Conservation (phyloP, 2,888 invertebrate genomes). For the Cryptocephalus primarius region DNA sequence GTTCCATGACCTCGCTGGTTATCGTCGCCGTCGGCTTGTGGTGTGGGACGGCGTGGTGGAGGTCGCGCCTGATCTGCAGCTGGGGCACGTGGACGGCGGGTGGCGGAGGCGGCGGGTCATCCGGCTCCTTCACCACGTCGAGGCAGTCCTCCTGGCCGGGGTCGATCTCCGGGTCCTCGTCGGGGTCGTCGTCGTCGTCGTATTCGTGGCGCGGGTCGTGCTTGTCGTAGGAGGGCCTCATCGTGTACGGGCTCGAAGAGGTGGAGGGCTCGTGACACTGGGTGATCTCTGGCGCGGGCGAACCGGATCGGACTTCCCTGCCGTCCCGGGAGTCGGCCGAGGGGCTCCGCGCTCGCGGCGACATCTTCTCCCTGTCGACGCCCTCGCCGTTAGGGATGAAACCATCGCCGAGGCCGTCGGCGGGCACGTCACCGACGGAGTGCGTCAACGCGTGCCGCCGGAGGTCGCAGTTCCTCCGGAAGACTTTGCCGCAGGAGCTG, state of each 20-base stretch:
- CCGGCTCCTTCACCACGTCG: constrained; percentile 17
- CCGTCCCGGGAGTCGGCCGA: constrained; percentile 30
- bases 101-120: constrained; percentile 49
- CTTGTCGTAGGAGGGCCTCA: constrained; percentile 54
- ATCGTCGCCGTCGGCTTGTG: constrained; percentile 30
- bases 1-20: constrained; percentile 40
- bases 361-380: constrained; percentile 31
- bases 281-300: constrained; percentile 47
- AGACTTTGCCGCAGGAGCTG: constrained; percentile 30
- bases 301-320: constrained; percentile 40
- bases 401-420: constrained; percentile 42
- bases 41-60: constrained; percentile 41
- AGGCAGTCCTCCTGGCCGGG: constrained; percentile 35
- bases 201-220: constrained; percentile 27
- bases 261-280: constrained; percentile 49
- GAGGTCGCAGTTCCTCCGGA: constrained; percentile 73
- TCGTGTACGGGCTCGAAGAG: constrained; percentile 50
- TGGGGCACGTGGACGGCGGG: constrained; percentile 29
- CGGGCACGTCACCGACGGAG: constrained; percentile 77
- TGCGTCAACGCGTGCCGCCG: constrained; percentile 83
- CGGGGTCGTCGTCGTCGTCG: constrained; percentile 28
- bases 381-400: constrained; percentile 35
- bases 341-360: constrained; percentile 30
- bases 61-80: constrained; percentile 66
- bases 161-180: constrained; percentile 34